Evolutionary conservation across 2,113 vertebrate species (phyloP).

Genomic region (Otus sunia): DNA sequence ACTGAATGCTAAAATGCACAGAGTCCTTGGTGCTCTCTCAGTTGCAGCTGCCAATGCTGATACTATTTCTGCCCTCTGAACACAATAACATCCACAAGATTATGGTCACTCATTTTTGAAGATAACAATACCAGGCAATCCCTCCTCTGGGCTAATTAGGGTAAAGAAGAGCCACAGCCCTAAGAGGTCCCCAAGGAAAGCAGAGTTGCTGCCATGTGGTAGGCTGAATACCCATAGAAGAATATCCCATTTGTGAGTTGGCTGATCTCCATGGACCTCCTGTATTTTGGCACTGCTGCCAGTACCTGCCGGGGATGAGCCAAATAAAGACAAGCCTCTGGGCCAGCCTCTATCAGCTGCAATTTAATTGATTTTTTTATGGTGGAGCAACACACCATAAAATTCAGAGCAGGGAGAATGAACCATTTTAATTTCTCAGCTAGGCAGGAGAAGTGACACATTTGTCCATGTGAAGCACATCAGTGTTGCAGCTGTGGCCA

Average conservation of each 20-base stretch:
- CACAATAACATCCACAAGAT: not conserved
- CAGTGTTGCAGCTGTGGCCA: not conserved
- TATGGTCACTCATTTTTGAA: not conserved
- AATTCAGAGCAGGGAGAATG: conserved; percentile 1
- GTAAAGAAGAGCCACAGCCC: not conserved
- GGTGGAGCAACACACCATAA: not conserved
- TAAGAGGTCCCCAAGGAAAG: not conserved
- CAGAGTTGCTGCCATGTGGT: not conserved
- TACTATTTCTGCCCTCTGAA: not conserved
- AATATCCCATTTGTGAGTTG: not conserved
- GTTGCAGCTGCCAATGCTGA: not conserved
- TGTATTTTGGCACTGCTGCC: not conserved
- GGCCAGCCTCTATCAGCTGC: not conserved
- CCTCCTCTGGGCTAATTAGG: not conserved
- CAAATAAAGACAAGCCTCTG: not conserved
- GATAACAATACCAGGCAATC: conserved; percentile 2
- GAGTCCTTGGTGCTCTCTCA: not conserved
- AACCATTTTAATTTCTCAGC: not conserved
- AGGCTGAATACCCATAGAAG: not conserved
- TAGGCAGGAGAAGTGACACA: not conserved
- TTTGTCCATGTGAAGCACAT: not conserved
- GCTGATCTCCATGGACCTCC: not conserved
- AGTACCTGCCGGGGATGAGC: not conserved
- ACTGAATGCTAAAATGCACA: not conserved
- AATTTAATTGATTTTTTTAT: conserved; percentile 4